A percentile compares a stretch with the other conserved stretches of the same genome.
Conservation (phyloP, 2,113 vertebrate genomes). For the Monopterus albus region DNA sequence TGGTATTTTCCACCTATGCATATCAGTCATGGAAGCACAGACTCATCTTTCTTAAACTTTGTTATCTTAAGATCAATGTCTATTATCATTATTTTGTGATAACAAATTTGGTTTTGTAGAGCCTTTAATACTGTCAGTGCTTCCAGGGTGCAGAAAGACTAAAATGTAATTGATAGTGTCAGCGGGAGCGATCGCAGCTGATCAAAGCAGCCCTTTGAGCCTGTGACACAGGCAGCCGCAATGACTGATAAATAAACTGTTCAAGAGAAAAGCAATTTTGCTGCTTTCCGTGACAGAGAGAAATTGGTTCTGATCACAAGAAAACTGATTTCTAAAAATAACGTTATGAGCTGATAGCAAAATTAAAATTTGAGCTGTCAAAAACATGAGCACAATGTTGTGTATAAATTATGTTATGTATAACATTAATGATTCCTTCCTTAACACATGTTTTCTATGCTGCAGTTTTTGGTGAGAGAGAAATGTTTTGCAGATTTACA, state of each 20-base stretch:
- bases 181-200: slow-evolving; percentile 8
- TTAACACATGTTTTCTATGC: too few relatives aligned
- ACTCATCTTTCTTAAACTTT: neutral
- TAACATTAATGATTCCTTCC: neutral
- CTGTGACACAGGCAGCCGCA: neutral
- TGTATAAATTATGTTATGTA: neutral
- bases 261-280: neutral
- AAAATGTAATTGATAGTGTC: slow-evolving; percentile 18
- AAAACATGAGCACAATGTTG: too few relatives aligned
- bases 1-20: neutral
- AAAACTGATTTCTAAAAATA: neutral
- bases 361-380: too few relatives aligned
- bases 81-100: neutral
- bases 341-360: too few relatives aligned
- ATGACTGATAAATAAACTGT: neutral
- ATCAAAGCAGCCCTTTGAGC: slow-evolving; percentile 45
- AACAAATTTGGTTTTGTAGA: slow-evolving; percentile 2
- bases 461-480: too few relatives aligned
- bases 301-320: neutral
- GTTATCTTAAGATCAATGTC: neutral
- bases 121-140: neutral
- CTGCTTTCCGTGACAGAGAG: neutral
- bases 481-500: too few relatives aligned
- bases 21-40: neutral
- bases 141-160: slow-evolving; percentile 3